These are phyloP conservation scores for Lasioglossum pauxillum DNA, from an alignment of 2,888 invertebrate species.

Conservation along the genomic window DNA sequence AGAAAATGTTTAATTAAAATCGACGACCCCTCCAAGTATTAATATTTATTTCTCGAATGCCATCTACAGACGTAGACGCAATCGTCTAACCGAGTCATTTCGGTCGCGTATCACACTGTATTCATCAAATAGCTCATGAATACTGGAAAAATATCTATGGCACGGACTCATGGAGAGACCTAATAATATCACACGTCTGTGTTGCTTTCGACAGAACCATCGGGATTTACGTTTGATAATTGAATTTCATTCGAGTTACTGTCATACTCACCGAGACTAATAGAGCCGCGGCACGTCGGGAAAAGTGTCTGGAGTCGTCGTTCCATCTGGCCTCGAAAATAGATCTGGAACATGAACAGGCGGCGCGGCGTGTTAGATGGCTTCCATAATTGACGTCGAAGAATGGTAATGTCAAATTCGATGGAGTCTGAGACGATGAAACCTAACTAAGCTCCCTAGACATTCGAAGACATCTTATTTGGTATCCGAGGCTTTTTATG, in stretches of 20 bases:
- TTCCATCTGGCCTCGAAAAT: slow-evolving; percentile 87
- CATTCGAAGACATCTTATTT: neutral
- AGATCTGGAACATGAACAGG: slow-evolving; percentile 84
- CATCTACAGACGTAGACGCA: neutral
- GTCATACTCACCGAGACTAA: slow-evolving; percentile 86
- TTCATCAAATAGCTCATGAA: neutral
- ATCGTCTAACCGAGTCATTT: neutral
- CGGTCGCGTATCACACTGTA: neutral
- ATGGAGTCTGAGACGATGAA: neutral
- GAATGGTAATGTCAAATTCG: neutral
- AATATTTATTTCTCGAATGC: neutral
- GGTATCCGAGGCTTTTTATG: neutral
- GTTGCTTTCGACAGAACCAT: neutral
- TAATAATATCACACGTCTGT: neutral
- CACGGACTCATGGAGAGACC: neutral
- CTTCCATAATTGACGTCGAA: neutral
- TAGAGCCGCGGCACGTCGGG: slow-evolving; percentile 87
- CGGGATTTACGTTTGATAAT: neutral
- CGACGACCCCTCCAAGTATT: too few relatives aligned
- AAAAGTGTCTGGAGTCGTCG: slow-evolving; percentile 87
- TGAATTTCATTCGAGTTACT: neutral
- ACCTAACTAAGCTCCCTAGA: neutral
- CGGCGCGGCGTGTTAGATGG: slow-evolving; percentile 37
- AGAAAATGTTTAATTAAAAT: too few relatives aligned
- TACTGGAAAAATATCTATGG: neutral